Percentiles rank a stretch among this genome's conserved stretches.
These are phyloP conservation scores for Apus apus DNA, from an alignment of 2,113 vertebrate species.

Conservation along the genomic window DNA sequence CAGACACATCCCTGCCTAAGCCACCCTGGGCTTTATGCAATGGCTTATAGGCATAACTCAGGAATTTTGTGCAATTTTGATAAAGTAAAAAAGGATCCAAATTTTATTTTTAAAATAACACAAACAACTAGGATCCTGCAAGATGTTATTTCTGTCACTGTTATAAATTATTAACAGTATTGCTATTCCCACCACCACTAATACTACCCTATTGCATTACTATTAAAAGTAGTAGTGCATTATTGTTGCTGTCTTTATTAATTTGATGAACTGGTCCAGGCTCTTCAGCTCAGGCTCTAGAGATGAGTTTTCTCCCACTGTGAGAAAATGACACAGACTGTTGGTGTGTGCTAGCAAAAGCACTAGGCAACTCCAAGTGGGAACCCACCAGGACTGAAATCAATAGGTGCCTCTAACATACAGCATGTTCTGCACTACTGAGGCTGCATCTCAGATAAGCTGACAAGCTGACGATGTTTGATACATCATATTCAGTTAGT, in stretches of 20 bases:
- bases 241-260: background rate
- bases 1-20: background rate
- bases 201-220: background rate
- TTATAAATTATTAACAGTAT: background rate
- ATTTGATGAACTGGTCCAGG: background rate
- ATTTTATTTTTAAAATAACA: background rate
- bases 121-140: background rate
- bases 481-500: background rate
- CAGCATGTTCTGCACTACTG: background rate
- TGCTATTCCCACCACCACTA: background rate
- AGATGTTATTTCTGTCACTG: background rate
- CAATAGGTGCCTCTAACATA: background rate
- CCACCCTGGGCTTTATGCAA: background rate
- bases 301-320: background rate
- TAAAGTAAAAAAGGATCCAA: background rate
- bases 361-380: background rate
- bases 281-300: background rate
- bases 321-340: rapidly evolving
- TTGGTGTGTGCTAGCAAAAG: background rate
- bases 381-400: background rate
- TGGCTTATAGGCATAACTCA: background rate
- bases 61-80: background rate
- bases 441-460: background rate
- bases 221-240: background rate
- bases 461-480: background rate